Evolutionary conservation across 2,888 invertebrate species (phyloP), one percentile per base, ranked within the genome.

Genomic region (Tricholauxania praeusta): DNA sequence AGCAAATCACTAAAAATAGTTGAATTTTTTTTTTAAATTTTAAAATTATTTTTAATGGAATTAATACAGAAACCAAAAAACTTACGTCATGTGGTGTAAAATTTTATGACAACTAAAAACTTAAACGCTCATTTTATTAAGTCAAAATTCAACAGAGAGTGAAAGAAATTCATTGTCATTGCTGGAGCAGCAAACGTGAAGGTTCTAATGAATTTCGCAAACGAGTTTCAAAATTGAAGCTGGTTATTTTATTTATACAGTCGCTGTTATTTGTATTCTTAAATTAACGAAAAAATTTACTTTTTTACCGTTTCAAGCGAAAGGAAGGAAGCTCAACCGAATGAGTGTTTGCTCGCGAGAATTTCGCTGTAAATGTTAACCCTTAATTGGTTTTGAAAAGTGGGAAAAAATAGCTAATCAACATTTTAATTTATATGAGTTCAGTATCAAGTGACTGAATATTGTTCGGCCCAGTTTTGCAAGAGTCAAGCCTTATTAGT

Each of bases 261-360:
- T 39, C 39, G 10, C 10, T 39, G 74, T 66, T 70, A 74, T 76
- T 77, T 75, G 76, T 76, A 53, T 22, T 48, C 3, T 72, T 71
- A 64, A 71, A 72, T 51, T 66, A 78, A 78, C 79, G 79, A 84
- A 79, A 78, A 85, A 85, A 83, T 83, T 84, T 84, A 85, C 83
- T 83, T 84, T 84, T 85, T 84, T 85, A 84, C 84, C 83, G 85
- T 85, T 84, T 84, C 82, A 79, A 84, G 84, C 83, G 83, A 85
- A 85, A 84, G 83, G 83, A 82, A 80, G 83, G 83, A 82, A 80
- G 5, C 39, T 8, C 7, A 39, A 39, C 39, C 39, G 39, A 39
- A 39, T 4, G 5, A 39, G 8, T 10, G 39, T 4, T 10, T 0
- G 10, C 39, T 39, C 10, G 10, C 39, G 39, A 39, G 39, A 10